These are phyloP conservation scores for Macrophya annulata DNA, from an alignment of 2,888 invertebrate species.

Conservation along the genomic window DNA sequence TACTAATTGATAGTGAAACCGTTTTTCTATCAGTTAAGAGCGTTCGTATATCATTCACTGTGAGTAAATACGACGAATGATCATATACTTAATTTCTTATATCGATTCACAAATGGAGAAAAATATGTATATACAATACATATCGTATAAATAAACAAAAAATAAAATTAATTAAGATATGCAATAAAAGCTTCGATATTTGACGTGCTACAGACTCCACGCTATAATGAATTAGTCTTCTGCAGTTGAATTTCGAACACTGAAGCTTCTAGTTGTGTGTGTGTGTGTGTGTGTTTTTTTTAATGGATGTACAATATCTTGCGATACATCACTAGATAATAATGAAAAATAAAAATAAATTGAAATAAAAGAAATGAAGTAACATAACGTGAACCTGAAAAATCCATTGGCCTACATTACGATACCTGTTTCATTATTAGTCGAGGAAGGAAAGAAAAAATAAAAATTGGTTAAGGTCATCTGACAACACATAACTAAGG, in stretches of 20 bases:
- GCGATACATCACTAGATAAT: background rate
- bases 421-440: background rate
- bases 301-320: background rate
- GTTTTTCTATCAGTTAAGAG: background rate
- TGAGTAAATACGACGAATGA: constrained; percentile 1
- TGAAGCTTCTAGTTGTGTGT: background rate
- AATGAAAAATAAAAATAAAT: too few species aligned
- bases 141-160: background rate
- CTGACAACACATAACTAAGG: constrained; percentile 13
- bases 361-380: background rate
- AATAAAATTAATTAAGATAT: background rate
- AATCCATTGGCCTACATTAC: constrained; percentile 26
- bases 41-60: background rate
- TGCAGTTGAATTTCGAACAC: background rate
- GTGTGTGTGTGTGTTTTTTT: too few species aligned
- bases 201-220: background rate
- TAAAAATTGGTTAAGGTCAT: background rate
- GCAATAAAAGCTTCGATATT: background rate
- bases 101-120: background rate
- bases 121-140: too few species aligned
- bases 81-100: background rate
- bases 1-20: constrained; percentile 28
- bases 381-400: constrained; percentile 15
- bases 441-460: background rate
- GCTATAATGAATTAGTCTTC: background rate